Evolutionary conservation across 2,797 vertebrate genomes (phyloP).

Genomic region (Anguilla obscura): DNA sequence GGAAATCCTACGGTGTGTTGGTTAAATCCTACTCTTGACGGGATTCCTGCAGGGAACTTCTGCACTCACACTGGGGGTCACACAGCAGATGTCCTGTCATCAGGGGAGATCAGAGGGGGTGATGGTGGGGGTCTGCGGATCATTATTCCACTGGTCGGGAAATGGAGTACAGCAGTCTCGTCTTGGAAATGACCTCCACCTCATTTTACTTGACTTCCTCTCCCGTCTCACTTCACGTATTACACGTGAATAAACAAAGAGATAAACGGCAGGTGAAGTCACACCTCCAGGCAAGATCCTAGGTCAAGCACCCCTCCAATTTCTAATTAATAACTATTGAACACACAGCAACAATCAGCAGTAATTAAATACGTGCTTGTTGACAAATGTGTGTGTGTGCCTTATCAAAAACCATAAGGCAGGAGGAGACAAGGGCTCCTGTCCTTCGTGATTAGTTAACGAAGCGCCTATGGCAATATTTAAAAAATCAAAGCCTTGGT

Average conservation of each 20-base stretch:
- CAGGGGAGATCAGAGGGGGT: slow-evolving; percentile 1
- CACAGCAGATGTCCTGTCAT: neutral
- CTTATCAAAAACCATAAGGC: slow-evolving; percentile 71
- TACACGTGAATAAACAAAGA: slow-evolving; percentile 69
- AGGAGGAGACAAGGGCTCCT: slow-evolving; percentile 62
- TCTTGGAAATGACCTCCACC: slow-evolving; percentile 36
- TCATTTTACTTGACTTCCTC: slow-evolving; percentile 12
- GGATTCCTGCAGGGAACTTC: neutral
- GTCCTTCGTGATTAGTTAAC: slow-evolving; percentile 84
- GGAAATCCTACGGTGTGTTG: neutral
- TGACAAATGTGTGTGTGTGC: slow-evolving; percentile 77
- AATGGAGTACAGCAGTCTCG: neutral
- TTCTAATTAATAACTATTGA: slow-evolving; percentile 89
- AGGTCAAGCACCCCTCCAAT: slow-evolving; percentile 74
- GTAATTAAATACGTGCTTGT: slow-evolving; percentile 91
- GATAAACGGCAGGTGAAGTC: slow-evolving; percentile 64
- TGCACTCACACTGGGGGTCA: neutral
- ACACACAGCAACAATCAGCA: slow-evolving; percentile 87
- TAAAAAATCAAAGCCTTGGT: slow-evolving; percentile 66
- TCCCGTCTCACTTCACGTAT: slow-evolving; percentile 28
- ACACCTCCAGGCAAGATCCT: slow-evolving; percentile 75
- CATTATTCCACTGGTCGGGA: neutral
- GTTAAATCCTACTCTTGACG: neutral
- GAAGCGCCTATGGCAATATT: slow-evolving; percentile 74
- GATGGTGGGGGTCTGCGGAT: neutral